Evolutionary conservation across 2,888 invertebrate genomes (phyloP), one percentile per base, ranked within the genome.

Genomic region (Drosophila kuntzei): DNA sequence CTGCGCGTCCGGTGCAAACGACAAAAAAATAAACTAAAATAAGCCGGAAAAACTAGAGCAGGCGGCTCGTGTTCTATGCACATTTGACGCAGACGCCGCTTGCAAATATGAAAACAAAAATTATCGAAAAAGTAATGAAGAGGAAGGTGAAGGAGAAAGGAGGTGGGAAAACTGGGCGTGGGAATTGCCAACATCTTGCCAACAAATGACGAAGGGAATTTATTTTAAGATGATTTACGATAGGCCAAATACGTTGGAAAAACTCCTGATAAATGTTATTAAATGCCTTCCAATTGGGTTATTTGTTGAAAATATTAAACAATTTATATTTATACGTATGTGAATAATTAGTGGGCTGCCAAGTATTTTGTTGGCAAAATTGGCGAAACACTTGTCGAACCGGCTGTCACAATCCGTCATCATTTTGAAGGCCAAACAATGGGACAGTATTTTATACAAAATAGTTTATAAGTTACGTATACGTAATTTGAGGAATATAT

Each of bases 31-130:
- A 41, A 36, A 57, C 80, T 44, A 86, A 86, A 86, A 86, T 80
- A 86, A 71, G 64, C 87, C 74, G 80, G 73, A 74, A 85, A 85
- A 87, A 76, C 69, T 86, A 85, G 85, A 87, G 76, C 85, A 83
- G 61, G 37, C 83, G 60, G 61, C 67, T 68, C 61, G 46, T 51
- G 25, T 71, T 64, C 80, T 65, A 55, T 67, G 73, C 81, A 79
- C 67, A 80, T 66, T 73, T 73, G 43, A 72, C 72, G 74, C 49
- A 53, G 54, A 25, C 54, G 60, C 55, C 36, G 58, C 36, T 29
- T 32, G 41, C 63, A 66, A 69, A 79, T 79, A 77, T 82, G 68
- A 70, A 68, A 71, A 71, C 34, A 46, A 54, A 66, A 49, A 71
- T 65, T 51, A 71, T 53, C 37, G 54, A 62, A 60, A 71, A 12